These are phyloP conservation scores for Stegophylla sp. DNA, from an alignment of 2,888 invertebrate genomes.

Conservation along the genomic window DNA sequence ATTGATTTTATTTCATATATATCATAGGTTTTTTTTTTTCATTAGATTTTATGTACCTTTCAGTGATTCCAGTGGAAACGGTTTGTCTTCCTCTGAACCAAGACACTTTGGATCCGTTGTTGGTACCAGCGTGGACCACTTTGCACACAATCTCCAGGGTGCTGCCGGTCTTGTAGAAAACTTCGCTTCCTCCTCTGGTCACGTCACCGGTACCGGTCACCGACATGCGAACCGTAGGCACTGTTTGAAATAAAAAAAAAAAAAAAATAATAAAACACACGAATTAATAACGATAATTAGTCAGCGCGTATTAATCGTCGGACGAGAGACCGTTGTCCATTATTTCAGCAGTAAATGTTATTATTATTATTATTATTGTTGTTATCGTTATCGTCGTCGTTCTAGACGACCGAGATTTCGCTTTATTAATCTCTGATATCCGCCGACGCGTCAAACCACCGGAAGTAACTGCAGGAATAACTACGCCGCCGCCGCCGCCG, in stretches of 20 bases:
- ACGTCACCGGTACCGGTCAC: slow-evolving; percentile 52
- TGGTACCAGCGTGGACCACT: slow-evolving; percentile 36
- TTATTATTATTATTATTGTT: too few species aligned
- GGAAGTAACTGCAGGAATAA: neutral
- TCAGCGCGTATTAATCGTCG: too few species aligned
- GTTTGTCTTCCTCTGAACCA: slow-evolving; percentile 51
- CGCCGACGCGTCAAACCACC: neutral
- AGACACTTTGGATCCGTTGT: slow-evolving; percentile 53
- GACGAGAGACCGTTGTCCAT: too few species aligned
- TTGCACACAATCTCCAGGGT: slow-evolving; percentile 56
- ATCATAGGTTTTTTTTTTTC: too few species aligned
- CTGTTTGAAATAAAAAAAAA: neutral
- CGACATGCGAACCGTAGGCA: slow-evolving; percentile 46
- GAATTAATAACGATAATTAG: too few species aligned
- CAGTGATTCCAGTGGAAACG: slow-evolving; percentile 36
- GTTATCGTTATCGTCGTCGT: too few species aligned
- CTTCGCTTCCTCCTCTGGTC: slow-evolving; percentile 39
- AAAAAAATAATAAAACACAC: too few species aligned
- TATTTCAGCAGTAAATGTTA: too few species aligned
- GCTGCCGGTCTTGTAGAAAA: slow-evolving; percentile 50
- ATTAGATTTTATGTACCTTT: too few species aligned
- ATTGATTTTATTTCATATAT: too few species aligned
- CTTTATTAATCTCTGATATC: neutral
- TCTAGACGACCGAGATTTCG: neutral
- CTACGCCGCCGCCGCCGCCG: too few species aligned